Evolutionary conservation across 2,113 vertebrate genomes (phyloP).

Genomic region (Tonatia bakeri): DNA sequence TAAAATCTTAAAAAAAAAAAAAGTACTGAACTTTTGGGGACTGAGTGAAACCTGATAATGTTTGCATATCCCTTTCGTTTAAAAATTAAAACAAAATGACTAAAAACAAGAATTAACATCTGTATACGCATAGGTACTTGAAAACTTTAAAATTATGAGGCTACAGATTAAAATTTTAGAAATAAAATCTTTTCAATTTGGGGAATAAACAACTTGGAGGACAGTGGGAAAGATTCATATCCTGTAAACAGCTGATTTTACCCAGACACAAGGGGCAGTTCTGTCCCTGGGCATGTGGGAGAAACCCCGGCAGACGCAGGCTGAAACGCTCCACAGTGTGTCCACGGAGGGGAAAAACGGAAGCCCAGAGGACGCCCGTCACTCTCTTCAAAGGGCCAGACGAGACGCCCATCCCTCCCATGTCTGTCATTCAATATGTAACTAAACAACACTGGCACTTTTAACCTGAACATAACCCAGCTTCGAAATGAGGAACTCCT

Average conservation of each 20-base stretch:
- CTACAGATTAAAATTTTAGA: not conserved
- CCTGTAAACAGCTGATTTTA: not conserved
- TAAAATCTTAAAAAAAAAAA: too few species aligned
- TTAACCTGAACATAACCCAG: not conserved
- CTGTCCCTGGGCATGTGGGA: not conserved
- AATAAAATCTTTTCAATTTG: not conserved
- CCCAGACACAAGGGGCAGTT: not conserved
- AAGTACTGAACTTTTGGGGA: not conserved
- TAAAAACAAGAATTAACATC: not conserved
- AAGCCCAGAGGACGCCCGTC: too few species aligned
- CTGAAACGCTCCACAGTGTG: not conserved
- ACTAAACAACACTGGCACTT: not conserved
- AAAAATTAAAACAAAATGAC: not conserved
- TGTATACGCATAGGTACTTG: not conserved
- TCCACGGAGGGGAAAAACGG: too few species aligned
- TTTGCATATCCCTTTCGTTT: not conserved
- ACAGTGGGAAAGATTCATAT: not conserved
- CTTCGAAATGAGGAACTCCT: not conserved
- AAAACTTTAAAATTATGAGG: not conserved
- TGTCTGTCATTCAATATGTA: not conserved
- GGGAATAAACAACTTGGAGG: not conserved
- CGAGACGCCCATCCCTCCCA: not conserved
- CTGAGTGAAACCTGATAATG: not conserved
- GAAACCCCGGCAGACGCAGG: too few species aligned
- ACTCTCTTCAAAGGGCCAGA: not conserved